phyloP scores from a whole-genome alignment of 2,888 invertebrate species.

The Octodonta nipae region DNA sequence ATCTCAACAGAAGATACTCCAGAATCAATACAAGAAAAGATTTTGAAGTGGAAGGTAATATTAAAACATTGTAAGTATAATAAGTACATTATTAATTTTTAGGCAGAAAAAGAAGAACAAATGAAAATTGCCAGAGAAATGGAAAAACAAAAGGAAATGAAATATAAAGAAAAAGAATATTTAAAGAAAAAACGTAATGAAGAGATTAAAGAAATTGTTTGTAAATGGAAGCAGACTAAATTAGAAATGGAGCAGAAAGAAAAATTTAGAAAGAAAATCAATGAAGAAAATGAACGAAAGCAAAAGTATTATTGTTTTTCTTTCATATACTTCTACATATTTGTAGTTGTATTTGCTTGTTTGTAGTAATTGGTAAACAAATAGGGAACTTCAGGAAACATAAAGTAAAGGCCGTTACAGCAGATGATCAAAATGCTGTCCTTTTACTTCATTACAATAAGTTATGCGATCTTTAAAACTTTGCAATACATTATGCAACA shows the following conservation, averaged over 20 bases:
- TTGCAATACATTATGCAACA: no score
- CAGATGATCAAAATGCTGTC: no score
- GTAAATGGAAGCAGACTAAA: constrained; percentile 21
- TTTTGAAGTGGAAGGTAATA: constrained; percentile 23
- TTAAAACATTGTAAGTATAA: not conserved
- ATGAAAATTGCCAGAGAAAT: constrained; percentile 24
- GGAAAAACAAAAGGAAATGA: constrained; percentile 10
- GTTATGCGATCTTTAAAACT: no score
- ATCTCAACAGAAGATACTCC: constrained; percentile 5
- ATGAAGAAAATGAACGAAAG: constrained; percentile 15
- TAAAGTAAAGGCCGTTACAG: no score
- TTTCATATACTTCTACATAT: no score
- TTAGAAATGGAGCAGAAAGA: constrained; percentile 14
- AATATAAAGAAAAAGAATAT: constrained; percentile 15
- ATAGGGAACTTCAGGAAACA: no score
- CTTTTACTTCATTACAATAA: no score
- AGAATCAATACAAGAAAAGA: constrained; percentile 14
- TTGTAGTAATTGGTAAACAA: no score
- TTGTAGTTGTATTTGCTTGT: no score
- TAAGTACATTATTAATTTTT: constrained; percentile 7
- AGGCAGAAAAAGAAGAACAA: constrained; percentile 25
- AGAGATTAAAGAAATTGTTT: constrained; percentile 20
- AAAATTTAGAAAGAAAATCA: constrained; percentile 15
- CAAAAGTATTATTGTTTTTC: no score
- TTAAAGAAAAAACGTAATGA: constrained; percentile 18